phyloP scores from a whole-genome alignment of 2,797 vertebrate species.

The Molossus molossus region DNA sequence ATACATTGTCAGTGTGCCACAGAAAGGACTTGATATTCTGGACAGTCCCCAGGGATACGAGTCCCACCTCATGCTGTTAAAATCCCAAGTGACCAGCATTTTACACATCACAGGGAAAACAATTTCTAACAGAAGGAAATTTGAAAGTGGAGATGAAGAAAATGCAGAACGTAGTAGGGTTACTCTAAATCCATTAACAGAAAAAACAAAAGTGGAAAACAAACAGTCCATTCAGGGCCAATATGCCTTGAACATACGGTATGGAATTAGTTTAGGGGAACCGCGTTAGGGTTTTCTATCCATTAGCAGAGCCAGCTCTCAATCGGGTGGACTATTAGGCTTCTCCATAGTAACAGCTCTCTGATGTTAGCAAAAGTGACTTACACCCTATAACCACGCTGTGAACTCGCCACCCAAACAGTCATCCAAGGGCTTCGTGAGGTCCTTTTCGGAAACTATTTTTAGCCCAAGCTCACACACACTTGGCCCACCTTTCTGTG shows the following conservation, averaged over 20 bases:
- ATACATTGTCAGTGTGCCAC: background rate
- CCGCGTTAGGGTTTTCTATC: background rate
- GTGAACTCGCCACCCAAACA: background rate
- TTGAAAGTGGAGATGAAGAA: slow-evolving; percentile 20
- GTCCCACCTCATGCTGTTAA: background rate
- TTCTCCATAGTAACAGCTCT: background rate
- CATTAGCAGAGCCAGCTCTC: background rate
- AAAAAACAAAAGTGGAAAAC: background rate
- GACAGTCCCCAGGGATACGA: background rate
- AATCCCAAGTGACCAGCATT: slow-evolving; percentile 6
- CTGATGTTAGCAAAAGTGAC: background rate
- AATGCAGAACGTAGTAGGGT: background rate
- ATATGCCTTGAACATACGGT: background rate
- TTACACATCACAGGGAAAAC: background rate
- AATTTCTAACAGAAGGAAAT: slow-evolving; percentile 30
- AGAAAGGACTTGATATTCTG: background rate
- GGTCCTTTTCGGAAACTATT: background rate
- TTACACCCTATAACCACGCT: background rate
- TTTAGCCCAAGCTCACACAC: background rate
- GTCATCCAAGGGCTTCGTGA: background rate
- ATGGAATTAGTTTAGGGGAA: background rate
- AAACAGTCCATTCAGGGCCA: background rate
- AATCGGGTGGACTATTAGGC: background rate
- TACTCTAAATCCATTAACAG: slow-evolving; percentile 40
- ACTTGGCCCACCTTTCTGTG: background rate